These are phyloP conservation scores for Phymastichus coffea DNA, from an alignment of 1,140 invertebrate genomes.

Conservation along the genomic window DNA sequence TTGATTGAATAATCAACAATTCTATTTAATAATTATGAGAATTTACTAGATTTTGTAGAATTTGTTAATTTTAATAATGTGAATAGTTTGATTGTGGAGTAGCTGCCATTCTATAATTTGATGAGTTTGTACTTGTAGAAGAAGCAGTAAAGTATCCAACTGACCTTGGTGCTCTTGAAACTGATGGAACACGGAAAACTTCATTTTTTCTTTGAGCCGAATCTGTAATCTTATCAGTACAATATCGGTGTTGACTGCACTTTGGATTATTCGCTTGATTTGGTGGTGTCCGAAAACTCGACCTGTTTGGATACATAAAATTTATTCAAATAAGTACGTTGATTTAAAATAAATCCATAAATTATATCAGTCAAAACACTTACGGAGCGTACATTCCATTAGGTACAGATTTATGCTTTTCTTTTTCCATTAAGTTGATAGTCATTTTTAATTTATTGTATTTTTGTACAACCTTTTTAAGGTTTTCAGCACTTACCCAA, in stretches of 20 bases:
- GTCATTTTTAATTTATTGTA: constrained; percentile 13
- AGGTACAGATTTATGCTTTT: background rate
- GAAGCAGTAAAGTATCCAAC: constrained; percentile 8
- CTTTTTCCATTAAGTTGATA: background rate
- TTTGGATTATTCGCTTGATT: background rate
- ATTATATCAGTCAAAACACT: background rate
- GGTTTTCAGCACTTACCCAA: constrained; percentile 13
- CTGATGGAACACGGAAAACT: constrained; percentile 8
- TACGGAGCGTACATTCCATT: background rate
- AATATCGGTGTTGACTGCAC: background rate
- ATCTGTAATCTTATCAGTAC: background rate
- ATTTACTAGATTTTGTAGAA: background rate
- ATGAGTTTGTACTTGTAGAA: constrained; percentile 6
- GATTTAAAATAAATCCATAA: background rate
- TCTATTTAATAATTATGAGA: too few species aligned
- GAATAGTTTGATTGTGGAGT: background rate
- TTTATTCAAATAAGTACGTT: background rate
- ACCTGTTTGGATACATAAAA: background rate
- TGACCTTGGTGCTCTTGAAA: constrained; percentile 12
- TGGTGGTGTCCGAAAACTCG: background rate
- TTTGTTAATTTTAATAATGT: background rate
- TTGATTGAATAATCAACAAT: too few species aligned
- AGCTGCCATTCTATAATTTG: background rate
- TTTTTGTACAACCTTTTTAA: constrained; percentile 14
- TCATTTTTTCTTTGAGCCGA: background rate